Base-by-base conservation (phyloP, 2,797 vertebrate species). In the Sarcoramphus papa region DNA sequence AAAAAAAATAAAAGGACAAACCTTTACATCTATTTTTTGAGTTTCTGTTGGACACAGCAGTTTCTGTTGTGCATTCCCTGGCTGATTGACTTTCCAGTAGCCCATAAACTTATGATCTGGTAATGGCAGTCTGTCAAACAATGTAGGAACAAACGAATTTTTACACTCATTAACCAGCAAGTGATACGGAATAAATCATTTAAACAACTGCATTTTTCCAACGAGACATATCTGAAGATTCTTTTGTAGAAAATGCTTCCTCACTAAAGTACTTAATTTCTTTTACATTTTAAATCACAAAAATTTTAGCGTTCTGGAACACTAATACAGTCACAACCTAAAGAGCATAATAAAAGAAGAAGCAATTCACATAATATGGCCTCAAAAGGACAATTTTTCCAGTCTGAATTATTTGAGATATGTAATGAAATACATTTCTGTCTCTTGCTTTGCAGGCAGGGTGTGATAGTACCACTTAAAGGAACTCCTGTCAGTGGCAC, bases 1-100 rank as follows among this genome's bases (percentile, higher is more conserved):
- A 87, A 82, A 80, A 80, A 50, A 92, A 69, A 47, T 56, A 69
- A 72, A 41, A 54, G 80, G 14, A 97, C 92, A 68, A 98, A 99
- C 99, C 99, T 99, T 99, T 93, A 99, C 75, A 30, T 98, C 98
- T 93, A 99, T 97, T 57, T 92, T 98, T 88, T 97, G 98, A 4
- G 98, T 99, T 98, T 99, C 98, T 22, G 98, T 98, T 48, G 99
- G 98, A 97, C 99, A 99, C 60, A 99, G 97, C 72, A 99, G 96
- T 93, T 99, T 99, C 63, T 98, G 98, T 24, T 86, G 97, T 92
- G 97, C 96, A 85, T 97, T 98, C 85, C 97, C 98, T 7, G 92
- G 93, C 75, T 99, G 98, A 93, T 98, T 95, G 23, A 98, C 95
- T 51, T 98, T 99, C 99, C 99, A 99, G 96, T 99, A 99, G 53